Base-by-base conservation (phyloP, 2,888 invertebrate species). In the Parochlus steinenii region DNA sequence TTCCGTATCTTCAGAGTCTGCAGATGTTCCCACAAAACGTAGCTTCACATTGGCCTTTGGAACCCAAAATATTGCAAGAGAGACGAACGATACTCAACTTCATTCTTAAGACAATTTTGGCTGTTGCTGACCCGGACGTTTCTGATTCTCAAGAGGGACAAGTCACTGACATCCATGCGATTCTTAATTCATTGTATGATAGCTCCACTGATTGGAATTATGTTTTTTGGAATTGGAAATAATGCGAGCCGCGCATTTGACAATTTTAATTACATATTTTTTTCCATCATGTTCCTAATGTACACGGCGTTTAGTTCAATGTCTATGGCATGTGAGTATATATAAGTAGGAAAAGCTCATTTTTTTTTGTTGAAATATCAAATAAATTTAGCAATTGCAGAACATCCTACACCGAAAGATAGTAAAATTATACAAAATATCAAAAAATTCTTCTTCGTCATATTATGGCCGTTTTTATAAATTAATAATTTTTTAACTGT, bases 271-370 rank as follows among this genome's bases (percentile, higher is more conserved):
- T 82, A 81, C 51, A 65, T 90, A 19, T 92, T 87, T 63, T 93
- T 89, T 61, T 78, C 80, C 41, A 71, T 89, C 33, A 79, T 95
- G 72, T 95, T 93, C 57, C 67, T 92, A 34, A 89, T 92, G 81
- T 87, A 86, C 55, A 89, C 86, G 5, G 82, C 93, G 1, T 85
- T 92, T 56, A 90, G 85, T 61, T 76, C 87, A 10, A 81, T 87
- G 38, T 71, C 83, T 29, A 73, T 92, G 18, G 81, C 79, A 43
- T 92, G 93, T 93, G 67, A 82, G 86, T 74, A 39, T 39, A 14
- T 11, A 29, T 38, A 31, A 29, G n/a, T n/a, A n/a, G n/a, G n/a
- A n/a, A n/a, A n/a, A n/a, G n/a, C n/a, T n/a, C n/a, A n/a, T n/a
- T n/a, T n/a, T n/a, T n/a, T n/a, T n/a, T n/a, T n/a, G n/a, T n/a